Evolutionary conservation across 2,888 invertebrate species (phyloP), one percentile per base, ranked within the genome.

Genomic region (Crepidodera aurea): DNA sequence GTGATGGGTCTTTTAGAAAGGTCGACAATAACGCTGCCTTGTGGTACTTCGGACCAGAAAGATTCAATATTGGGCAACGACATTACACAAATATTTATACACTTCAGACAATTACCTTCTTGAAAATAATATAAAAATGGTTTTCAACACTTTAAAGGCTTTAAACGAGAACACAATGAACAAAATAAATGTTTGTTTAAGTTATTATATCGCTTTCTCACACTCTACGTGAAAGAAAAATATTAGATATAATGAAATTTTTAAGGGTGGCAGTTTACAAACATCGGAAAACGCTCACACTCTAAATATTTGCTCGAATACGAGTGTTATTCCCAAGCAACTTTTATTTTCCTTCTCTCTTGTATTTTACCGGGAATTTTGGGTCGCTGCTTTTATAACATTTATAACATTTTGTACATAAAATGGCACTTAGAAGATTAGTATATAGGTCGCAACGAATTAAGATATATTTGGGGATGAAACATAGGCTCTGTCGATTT

Each of bases 221-320:
- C 37, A 10, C 22, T 22, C 16, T 13, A 12, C 2, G 16, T 13
- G 48, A 27, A 57, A 55, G 54, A 46, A 63, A 60, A 55, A 59
- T 61, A 67, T 63, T 61, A 62, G 56, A 60, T 56, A 63, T 65
- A 62, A 67, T 65, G 65, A 63, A 65, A 63, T 61, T 67, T 48
- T 63, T 55, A 59, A 60, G 60, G 62, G 55, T 25, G 60, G 13
- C 48, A 55, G 56, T 60, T 67, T 58, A 65, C 51, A 58, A 65
- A 61, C 63, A 67, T 65, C 29, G 61, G 64, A 42, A 61, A 58
- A 50, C 57, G 50, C 51, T 62, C 39, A 51, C 48, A 37, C 32
- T 51, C 53, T 54, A 64, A 64, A 66, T 60, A 64, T 66, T 66
- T 66, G 55, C 53, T 51, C 46, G 19, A 46, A 10, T 56, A 48